These are phyloP conservation scores for Archivesica marissinica DNA, from an alignment of 1,140 invertebrate species.

Conservation along the genomic window DNA sequence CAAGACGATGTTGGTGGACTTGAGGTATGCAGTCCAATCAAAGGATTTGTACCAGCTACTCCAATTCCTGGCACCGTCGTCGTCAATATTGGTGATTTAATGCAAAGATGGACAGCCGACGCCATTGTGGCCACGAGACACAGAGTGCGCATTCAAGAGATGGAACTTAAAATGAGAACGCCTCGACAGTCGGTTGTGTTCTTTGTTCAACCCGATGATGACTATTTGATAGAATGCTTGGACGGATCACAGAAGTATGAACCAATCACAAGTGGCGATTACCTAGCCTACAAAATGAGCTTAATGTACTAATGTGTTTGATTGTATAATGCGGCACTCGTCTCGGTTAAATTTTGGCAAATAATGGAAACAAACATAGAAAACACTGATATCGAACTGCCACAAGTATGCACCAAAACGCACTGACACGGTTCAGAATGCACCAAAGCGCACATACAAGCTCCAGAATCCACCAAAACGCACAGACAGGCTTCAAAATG, in stretches of 20 bases:
- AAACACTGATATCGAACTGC: too few relatives aligned
- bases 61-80: constrained; percentile 60
- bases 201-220: constrained; percentile 90
- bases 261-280: constrained; percentile 71
- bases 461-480: too few relatives aligned
- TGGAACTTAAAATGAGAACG: constrained; percentile 86
- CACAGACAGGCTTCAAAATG: too few relatives aligned
- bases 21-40: constrained; percentile 74
- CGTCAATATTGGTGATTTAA: constrained; percentile 66
- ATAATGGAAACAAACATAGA: too few relatives aligned
- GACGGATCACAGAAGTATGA: constrained; percentile 78
- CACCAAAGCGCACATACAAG: too few relatives aligned
- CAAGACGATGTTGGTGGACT: constrained; percentile 86
- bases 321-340: too few relatives aligned
- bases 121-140: constrained; percentile 84
- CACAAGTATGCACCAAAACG: too few relatives aligned
- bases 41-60: constrained; percentile 61
- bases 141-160: constrained; percentile 89
- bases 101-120: constrained; percentile 69
- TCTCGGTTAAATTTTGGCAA: too few relatives aligned
- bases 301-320: background rate
- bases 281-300: constrained; percentile 61
- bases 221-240: constrained; percentile 86
- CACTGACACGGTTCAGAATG: too few relatives aligned
- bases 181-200: constrained; percentile 90